Evolutionary conservation across 2,113 vertebrate species (phyloP), one percentile per base, ranked within the genome.

Genomic region (Eurystomus gularis): DNA sequence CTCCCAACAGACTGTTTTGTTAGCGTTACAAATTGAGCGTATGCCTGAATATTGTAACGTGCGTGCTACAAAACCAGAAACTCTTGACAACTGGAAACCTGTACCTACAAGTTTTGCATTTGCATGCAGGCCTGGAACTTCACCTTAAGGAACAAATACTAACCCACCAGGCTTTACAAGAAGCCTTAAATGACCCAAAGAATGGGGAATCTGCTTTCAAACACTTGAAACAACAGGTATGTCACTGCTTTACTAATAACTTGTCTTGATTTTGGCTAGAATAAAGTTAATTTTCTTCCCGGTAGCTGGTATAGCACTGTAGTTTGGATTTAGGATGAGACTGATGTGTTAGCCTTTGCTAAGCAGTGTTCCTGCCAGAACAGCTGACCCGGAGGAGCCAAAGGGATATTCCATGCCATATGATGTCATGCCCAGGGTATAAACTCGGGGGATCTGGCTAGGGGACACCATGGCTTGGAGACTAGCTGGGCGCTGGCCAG

Each of bases 151-250:
- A 99, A 78, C 97, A 96, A 51, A 94, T 98, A 86, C 89, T 99
- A 82, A 99, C 98, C 86, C 99, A 99, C 76, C 97, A 97, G 5
- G 98, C 98, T 84, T 97, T 99, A 68, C 64, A 98, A 31, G 97
- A 99, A 54, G 98, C 99, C 69, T 97, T 99, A 66, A 96, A 96
- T 82, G 98, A 99, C 90, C 99, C 99, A 24, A 99, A 98, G 93
- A 99, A 99, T 44, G 99, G 99, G 86, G 99, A 98, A 64, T 98
- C 98, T 28, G 99, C 99, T 79, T 97, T 98, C 94, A 99, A 99
- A 96, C 99, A 99, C 96, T 97, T 99, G 85, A 99, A 99, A 83
- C 99, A 99, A 88, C 99, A 99, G 99, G 99, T 99, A 97, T 61
- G 65, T 80, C 25, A 16, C 15, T 33, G 51, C 55, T 65, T 88